Evolutionary conservation across 2,888 invertebrate genomes (phyloP).

Genomic region (Microplitis deprimator): DNA sequence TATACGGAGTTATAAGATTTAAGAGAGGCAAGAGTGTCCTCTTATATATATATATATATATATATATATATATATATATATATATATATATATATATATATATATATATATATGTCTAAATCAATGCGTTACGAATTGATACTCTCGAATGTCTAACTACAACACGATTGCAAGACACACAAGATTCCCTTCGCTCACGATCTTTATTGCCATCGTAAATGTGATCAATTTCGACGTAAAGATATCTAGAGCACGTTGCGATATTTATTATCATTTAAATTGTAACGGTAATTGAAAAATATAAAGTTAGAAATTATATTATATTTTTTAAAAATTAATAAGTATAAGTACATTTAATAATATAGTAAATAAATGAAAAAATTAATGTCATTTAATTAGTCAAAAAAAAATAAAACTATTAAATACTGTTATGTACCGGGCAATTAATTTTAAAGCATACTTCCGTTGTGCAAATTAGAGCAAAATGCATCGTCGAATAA

Average conservation of each 20-base stretch:
- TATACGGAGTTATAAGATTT: not conserved
- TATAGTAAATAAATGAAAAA: not conserved
- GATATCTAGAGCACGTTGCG: conserved; percentile 19
- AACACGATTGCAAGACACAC: conserved; percentile 8
- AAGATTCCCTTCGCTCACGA: conserved; percentile 17
- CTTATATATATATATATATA: not conserved
- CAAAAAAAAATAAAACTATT: conserved; percentile 3
- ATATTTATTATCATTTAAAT: conserved; percentile 17
- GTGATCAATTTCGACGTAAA: conserved; percentile 13
- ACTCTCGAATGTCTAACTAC: not conserved
- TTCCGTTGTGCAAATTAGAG: conserved; percentile 22
- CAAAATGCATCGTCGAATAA: conserved; percentile 26
- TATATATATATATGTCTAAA: not conserved
- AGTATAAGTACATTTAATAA: not conserved
- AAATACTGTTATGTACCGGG: not conserved
- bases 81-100: not conserved
- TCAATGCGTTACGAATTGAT: not conserved
- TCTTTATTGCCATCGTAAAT: conserved; percentile 25
- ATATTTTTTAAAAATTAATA: not conserved
- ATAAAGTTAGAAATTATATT: conserved; percentile 1
- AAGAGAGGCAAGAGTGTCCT: conserved; percentile 1
- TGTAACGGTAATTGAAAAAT: not conserved
- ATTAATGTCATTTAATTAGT: not conserved
- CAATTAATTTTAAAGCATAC: conserved; percentile 19
- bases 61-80: too few species aligned